These are phyloP conservation scores for Zaprionus lineosus DNA, from an alignment of 2,888 invertebrate species.

Conservation along the genomic window DNA sequence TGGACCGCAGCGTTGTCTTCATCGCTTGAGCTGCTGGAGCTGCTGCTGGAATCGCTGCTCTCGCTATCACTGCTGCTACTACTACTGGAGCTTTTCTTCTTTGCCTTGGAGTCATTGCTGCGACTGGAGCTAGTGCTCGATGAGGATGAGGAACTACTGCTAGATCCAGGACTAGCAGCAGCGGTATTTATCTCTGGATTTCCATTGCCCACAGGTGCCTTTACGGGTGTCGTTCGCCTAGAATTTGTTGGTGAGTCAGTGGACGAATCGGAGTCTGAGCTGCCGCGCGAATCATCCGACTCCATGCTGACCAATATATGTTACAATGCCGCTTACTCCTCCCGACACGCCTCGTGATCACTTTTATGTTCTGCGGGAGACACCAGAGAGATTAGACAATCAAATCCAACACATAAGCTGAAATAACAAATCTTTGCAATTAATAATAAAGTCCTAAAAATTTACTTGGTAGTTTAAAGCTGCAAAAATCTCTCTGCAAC, in stretches of 20 bases:
- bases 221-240: conserved; percentile 62
- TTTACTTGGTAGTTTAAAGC: no score
- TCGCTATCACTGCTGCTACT: conserved; percentile 66
- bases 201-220: conserved; percentile 41
- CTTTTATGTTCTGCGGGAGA: conserved; percentile 37
- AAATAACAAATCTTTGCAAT: neutral
- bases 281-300: conserved; percentile 81
- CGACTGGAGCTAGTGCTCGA: conserved; percentile 75
- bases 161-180: neutral
- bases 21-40: conserved; percentile 73
- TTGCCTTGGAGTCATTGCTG: conserved; percentile 44
- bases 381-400: conserved; percentile 11
- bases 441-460: conserved; percentile 12
- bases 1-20: conserved; percentile 30
- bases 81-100: conserved; percentile 64
- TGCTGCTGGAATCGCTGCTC: conserved; percentile 55
- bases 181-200: neutral
- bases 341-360: neutral
- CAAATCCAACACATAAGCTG: neutral
- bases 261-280: conserved; percentile 81
- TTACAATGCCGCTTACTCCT: neutral
- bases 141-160: conserved; percentile 71
- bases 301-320: conserved; percentile 66
- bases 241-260: conserved; percentile 83
- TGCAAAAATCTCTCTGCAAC: conserved; percentile 11